phyloP scores from a whole-genome alignment of 92 coral and sea anemone genomes.

The Scolanthus callimorphus region DNA sequence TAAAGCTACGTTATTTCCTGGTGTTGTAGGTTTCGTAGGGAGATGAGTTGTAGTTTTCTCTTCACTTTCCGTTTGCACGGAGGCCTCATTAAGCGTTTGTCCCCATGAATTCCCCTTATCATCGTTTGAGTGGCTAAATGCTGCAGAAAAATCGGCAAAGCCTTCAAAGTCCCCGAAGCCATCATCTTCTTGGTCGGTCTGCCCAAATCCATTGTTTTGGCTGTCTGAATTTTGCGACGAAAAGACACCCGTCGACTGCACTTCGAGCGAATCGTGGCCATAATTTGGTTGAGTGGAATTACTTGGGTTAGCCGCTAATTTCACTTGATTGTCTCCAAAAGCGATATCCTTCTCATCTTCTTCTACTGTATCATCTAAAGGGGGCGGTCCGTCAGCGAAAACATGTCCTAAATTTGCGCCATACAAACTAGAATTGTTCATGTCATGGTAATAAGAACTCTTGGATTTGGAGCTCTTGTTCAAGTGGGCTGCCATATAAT shows the following conservation, averaged over 20 bases:
- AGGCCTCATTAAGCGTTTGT: background rate
- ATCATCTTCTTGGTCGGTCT: background rate
- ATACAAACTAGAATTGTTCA: slow-evolving; percentile 79
- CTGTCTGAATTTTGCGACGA: background rate
- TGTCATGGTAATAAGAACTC: slow-evolving; percentile 74
- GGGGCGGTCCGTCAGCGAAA: slow-evolving; percentile 98
- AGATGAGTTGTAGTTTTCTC: too few species aligned
- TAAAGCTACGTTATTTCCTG: background rate
- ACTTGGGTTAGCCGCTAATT: slow-evolving; percentile 33
- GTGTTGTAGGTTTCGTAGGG: too few species aligned
- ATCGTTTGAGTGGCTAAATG: too few species aligned
- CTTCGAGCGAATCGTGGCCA: background rate
- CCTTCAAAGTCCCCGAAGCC: slow-evolving; percentile 34
- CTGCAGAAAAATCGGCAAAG: slow-evolving; percentile 7
- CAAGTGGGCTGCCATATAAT: slow-evolving; percentile 24
- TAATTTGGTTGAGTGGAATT: slow-evolving; percentile 8
- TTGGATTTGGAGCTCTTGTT: slow-evolving; percentile 47
- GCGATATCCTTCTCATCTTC: slow-evolving; percentile 90
- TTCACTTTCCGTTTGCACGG: background rate
- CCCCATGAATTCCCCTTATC: background rate
- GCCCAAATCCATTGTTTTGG: background rate
- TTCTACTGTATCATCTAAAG: slow-evolving; percentile 73
- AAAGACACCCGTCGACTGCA: background rate
- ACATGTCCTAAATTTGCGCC: slow-evolving; percentile 95
- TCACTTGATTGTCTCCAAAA: slow-evolving; percentile 45